A percentile compares a stretch with the other conserved stretches of the same genome.
Conservation (phyloP, 2,888 invertebrate species). For the Himalopsyche anomala region DNA sequence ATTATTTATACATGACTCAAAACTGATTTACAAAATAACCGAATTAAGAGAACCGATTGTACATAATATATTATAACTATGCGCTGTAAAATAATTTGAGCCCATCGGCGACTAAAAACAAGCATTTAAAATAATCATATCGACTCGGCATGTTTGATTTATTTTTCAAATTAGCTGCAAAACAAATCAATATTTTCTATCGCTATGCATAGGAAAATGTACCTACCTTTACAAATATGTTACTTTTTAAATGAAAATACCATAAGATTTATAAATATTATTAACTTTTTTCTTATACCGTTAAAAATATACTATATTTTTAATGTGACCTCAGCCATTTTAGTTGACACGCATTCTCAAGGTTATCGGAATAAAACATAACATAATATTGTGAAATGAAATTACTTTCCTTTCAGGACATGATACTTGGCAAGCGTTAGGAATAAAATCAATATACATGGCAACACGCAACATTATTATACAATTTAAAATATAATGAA, state of each 20-base stretch:
- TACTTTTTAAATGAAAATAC: background rate
- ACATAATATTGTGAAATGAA: background rate
- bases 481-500: background rate
- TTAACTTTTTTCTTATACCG: background rate
- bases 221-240: background rate
- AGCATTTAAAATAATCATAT: background rate
- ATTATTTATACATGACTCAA: background rate
- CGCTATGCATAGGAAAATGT: background rate
- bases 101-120: background rate
- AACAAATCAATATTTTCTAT: background rate
- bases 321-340: background rate
- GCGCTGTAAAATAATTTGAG: background rate
- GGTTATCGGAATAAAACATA: background rate
- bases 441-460: conserved; percentile 24
- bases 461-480: background rate
- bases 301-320: background rate
- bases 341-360: background rate
- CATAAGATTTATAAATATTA: background rate
- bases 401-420: background rate
- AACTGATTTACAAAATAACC: background rate
- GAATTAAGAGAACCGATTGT: background rate
- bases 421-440: background rate
- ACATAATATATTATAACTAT: background rate
- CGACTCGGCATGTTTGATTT: background rate
- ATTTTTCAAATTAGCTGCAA: background rate